Evolutionary conservation across 2,113 vertebrate species (phyloP), one percentile per base, ranked within the genome.

Genomic region (Ahaetulla prasina): DNA sequence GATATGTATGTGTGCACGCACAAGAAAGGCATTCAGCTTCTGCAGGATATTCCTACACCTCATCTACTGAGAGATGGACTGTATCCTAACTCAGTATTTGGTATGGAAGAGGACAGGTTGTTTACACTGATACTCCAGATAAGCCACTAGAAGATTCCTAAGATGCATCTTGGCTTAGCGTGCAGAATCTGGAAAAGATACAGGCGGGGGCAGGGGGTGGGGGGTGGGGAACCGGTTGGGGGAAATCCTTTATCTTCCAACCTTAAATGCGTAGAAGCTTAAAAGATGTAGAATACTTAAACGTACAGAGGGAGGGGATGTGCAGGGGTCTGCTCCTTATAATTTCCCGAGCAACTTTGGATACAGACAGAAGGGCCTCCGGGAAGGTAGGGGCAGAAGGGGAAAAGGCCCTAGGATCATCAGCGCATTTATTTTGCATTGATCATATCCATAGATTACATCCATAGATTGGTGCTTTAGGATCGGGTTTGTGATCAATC

Each of bases 121-220:
- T 96, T 96, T 95, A 93, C 60, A 74, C 49, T 22, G 95, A 91
- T 94, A 68, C 16, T 2, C 63, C 0, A 93, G 96, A 95, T 95
- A 94, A 96, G 93, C 30, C 18, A 85, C 87, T 85, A 7, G 68
- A 60, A 57, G 90, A 91, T 95, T 96, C 93, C 91, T 91, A 52
- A 43, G 52, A 25, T 57, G 47, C 80, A 90, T 84, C 43, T 49
- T 25, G 92, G 87, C 90, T 94, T 49, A 27, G 91, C 87, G n/a
- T 84, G 92, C 89, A 52, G 2, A 88, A 90, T 90, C 94, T 94
- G 94, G 91, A 93, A 86, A 80, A 92, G 90, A 92, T 50, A 68
- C 55, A 55, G 86, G 89, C 14, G 3, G 3, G 9, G 53, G 4
- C 0, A n/a, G 18, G 18, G 18, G 1, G 18, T 5, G 18, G 16